Evolutionary conservation across 64 coral and sea anemone species (phyloP).

Genomic region (Stylophora pistillata): DNA sequence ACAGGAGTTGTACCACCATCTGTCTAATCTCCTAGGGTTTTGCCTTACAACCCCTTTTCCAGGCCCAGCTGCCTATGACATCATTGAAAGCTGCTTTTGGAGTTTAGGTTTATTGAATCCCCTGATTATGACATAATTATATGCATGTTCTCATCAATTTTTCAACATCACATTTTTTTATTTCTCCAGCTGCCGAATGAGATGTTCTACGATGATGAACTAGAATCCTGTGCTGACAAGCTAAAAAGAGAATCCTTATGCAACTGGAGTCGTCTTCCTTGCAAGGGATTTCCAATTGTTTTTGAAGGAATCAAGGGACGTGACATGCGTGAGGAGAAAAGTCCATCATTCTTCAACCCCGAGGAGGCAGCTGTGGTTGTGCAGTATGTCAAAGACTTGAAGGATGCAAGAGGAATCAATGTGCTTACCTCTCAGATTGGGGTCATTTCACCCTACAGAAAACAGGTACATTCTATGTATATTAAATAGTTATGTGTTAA

Average conservation of each 20-base stretch:
- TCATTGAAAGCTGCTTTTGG: too few species aligned
- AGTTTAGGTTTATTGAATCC: too few species aligned
- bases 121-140: too few species aligned
- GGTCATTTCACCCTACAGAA: slow-evolving; percentile 69
- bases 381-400: slow-evolving; percentile 57
- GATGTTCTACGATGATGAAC: slow-evolving; percentile 76
- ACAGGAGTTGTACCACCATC: too few species aligned
- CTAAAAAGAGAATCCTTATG: slow-evolving; percentile 50
- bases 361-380: slow-evolving; percentile 56
- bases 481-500: too few species aligned
- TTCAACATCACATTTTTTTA: not conserved
- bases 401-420: slow-evolving; percentile 43
- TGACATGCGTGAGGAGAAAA: slow-evolving; percentile 62
- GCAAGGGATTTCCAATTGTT: slow-evolving; percentile 65
- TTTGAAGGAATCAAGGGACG: slow-evolving; percentile 55
- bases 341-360: slow-evolving; percentile 72
- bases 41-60: too few species aligned
- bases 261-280: slow-evolving; percentile 62
- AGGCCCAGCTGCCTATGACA: too few species aligned
- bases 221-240: slow-evolving; percentile 53
- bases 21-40: too few species aligned
- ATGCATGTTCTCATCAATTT: too few species aligned
- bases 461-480: too few species aligned
- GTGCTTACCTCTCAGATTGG: slow-evolving; percentile 55
- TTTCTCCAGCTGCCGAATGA: slow-evolving; percentile 59